Percentiles rank a stretch among this genome's conserved stretches.
Evolutionary conservation across 2,797 vertebrate genomes (phyloP).

Genomic region (Lepilemur septentrionalis): DNA sequence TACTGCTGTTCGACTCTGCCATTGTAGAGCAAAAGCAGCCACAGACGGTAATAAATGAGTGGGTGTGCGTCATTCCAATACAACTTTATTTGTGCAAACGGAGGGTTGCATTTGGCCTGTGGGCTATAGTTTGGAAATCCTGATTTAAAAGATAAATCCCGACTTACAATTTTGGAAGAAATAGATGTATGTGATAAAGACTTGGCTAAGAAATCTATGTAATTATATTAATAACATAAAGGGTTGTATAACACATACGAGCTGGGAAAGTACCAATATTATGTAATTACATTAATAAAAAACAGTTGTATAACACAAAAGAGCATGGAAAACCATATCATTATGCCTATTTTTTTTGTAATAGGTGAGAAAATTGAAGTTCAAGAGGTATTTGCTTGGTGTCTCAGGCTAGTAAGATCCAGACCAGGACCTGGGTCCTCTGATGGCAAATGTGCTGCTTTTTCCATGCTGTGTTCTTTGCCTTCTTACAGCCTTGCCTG

Average conservation of each 20-base stretch:
- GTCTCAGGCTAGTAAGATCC: background rate
- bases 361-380: background rate
- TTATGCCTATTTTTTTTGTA: background rate
- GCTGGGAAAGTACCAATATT: background rate
- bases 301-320: background rate
- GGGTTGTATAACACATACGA: background rate
- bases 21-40: background rate
- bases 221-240: background rate
- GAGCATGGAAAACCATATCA: background rate
- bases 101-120: background rate
- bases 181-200: background rate
- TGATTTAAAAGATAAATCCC: background rate
- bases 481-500: background rate
- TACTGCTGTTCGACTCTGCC: background rate
- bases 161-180: background rate
- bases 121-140: background rate
- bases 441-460: fast-evolving
- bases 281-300: background rate
- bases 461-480: fast-evolving
- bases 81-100: background rate
- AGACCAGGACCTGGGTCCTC: no score
- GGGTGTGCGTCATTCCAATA: background rate
- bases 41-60: background rate
- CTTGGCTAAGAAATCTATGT: slow-evolving; percentile 5
- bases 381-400: background rate